Base-by-base conservation (phyloP, 2,888 invertebrate genomes). In the Troides helena region DNA sequence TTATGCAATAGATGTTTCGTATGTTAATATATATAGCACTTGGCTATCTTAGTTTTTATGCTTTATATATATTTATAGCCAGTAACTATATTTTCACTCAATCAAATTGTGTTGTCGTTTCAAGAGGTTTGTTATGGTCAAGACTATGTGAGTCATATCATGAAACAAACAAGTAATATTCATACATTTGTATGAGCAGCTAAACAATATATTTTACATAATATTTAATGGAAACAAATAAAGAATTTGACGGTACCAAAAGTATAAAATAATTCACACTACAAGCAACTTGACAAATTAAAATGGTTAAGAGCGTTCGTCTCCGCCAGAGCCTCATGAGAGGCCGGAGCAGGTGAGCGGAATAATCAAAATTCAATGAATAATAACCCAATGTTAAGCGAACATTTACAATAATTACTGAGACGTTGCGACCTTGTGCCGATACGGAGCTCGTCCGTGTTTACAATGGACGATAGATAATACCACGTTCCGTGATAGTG, bases 291-390 rank as follows among this genome's bases (percentile, higher is more conserved):
- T 46, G 46, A 46, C 46, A 46, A 46, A 46, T 46, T 3, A 46
- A 46, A 46, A 46, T 14, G 46, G 14, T 17, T 46, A 46, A 46
- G 12, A 46, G 12, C 14, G 14, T 46, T 46, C 46, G 46, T 46
- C n/a, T 30, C 36, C 12, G 53, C 25, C 50, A 17, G 46, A 60
- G n/a, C 50, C 58, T 39, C 36, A 68, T 21, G 39, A 58, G 67
- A 46, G 67, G 62, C 67, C 67, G 2, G 6, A 30, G 21, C 62
- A 62, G 67, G 67, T 68, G 67, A 39, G 43, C 61, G 56, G 57
- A 56, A 65, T 56, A 58, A 67, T 67, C 67, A 67, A 43, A 57
- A 57, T 56, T 43, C 43, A 62, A 67, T 62, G 62, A 67, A 67
- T 67, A 62, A 56, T 62, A 36, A 60, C 63, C 46, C 50, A 50